Evolutionary conservation across 2,113 vertebrate genomes (phyloP).

Genomic region (Myocastor coypus): DNA sequence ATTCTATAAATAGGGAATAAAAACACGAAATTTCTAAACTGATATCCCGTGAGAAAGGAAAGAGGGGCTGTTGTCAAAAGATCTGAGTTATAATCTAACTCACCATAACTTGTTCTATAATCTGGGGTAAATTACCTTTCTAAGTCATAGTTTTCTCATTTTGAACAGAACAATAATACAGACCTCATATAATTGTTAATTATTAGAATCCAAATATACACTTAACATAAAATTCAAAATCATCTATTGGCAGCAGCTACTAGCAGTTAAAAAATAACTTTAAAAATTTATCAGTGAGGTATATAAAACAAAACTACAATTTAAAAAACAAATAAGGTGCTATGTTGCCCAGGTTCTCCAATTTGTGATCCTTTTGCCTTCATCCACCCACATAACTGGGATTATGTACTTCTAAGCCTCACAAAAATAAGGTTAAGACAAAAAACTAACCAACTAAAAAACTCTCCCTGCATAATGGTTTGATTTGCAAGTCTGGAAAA

Average conservation of each 20-base stretch:
- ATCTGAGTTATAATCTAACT: background rate
- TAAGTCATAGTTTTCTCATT: background rate
- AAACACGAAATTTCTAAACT: background rate
- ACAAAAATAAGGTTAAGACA: background rate
- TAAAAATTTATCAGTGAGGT: background rate
- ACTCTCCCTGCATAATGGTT: background rate
- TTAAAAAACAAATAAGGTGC: background rate
- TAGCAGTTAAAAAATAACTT: background rate
- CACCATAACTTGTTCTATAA: background rate
- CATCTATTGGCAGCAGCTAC: background rate
- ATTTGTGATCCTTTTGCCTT: background rate
- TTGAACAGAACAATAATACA: background rate
- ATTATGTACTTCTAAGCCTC: background rate
- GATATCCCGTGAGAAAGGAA: background rate
- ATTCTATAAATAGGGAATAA: conserved; percentile 23
- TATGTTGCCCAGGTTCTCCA: background rate
- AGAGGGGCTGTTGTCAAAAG: background rate
- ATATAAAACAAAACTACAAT: background rate
- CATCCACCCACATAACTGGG: no score
- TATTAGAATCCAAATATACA: conserved; percentile 24
- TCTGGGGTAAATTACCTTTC: background rate
- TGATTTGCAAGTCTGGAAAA: conserved; percentile 33
- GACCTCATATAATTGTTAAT: background rate
- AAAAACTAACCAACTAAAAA: background rate
- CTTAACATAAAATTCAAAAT: background rate